Evolutionary conservation across 2,113 vertebrate species (phyloP), one percentile per base, ranked within the genome.

Genomic region (Dinomys branickii): DNA sequence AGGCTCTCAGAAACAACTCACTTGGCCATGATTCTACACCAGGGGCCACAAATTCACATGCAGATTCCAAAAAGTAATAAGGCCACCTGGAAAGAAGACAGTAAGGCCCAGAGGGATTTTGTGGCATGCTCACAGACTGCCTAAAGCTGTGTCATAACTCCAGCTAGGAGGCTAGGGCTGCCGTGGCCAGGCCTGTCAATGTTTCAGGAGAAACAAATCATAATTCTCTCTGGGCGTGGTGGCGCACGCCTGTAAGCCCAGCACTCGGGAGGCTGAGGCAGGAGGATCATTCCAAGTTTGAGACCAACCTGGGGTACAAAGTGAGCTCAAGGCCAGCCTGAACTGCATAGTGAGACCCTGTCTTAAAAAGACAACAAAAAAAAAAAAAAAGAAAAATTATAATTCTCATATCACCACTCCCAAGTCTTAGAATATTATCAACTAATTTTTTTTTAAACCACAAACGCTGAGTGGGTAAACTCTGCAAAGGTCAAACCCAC

Each of bases 171-270:
- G 19, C 17, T 17, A 44, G 4, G 20, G 11, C 30, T n/a, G 6
- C 14, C 8, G 17, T 17, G 65, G 44, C 9, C 56, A 69, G 20
- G 85, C 77, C 3, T 59, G 54, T 35, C 28, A 59, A 10, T 44
- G 30, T 85, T 89, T 95, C 58, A 24, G 52, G 69, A 92, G 50
- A 77, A 94, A 56, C 35, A 41, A n/a, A n/a, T n/a, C n/a, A n/a
- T n/a, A n/a, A n/a, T n/a, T n/a, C n/a, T n/a, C n/a, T n/a, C n/a
- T n/a, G n/a, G n/a, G n/a, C n/a, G n/a, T n/a, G n/a, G n/a, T n/a
- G n/a, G n/a, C n/a, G n/a, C n/a, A n/a, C n/a, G n/a, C n/a, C n/a
- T n/a, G n/a, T n/a, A n/a, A n/a, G n/a, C n/a, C n/a, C n/a, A n/a
- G n/a, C n/a, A n/a, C n/a, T n/a, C n/a, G n/a, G n/a, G n/a, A n/a